Base-by-base conservation (phyloP, 1,140 invertebrate species). In the Pseudomyrmex cubaensis region DNA sequence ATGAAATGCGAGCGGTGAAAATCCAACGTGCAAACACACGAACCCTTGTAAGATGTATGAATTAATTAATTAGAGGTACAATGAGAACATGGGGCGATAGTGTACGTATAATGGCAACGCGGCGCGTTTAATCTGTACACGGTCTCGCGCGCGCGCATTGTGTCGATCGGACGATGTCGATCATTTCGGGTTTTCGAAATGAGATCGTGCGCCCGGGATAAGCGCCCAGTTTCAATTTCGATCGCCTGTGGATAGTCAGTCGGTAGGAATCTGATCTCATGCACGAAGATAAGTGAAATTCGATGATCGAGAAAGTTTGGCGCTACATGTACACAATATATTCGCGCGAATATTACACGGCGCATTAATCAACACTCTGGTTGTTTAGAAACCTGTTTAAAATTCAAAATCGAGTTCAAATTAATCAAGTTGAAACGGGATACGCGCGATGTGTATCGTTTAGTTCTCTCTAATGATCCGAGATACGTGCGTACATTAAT, bases 201-300 rank as follows among this genome's bases (percentile, higher is more conserved):
- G 73, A 74, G 80, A 87, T 78, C 50, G 35, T 35, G 64, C n/a
- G 46, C 15, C 48, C 35, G 35, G 3, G 85, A 86, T 83, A 83
- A 54, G 56, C 62, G 25, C 20, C 64, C 35, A 50, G 35, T 83
- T 83, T 62, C 85, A 83, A 86, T 87, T 86, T 78, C 72, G 72
- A 87, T 84, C 56, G 59, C 17, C 17, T 4, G 35, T 17, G 48
- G 61, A 77, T 77, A 64, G 63, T 69, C 62, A 66, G 61, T 12
- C 46, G 50, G 13, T 15, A 67, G 83, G 48, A 83, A 54, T 46
- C n/a, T 15, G 54, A 22, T 35, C 48, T 35, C 20, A 22, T 72
- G 62, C 5, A 56, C 46, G 20, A 17, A 54, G 44, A 67, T 48
- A 69, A 83, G 54, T 62, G 84, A 87, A 87, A 87, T 86, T 83